Evolutionary conservation across 2,797 vertebrate genomes (phyloP), one percentile per base, ranked within the genome.

Genomic region (Mormyrus hasselquistii): DNA sequence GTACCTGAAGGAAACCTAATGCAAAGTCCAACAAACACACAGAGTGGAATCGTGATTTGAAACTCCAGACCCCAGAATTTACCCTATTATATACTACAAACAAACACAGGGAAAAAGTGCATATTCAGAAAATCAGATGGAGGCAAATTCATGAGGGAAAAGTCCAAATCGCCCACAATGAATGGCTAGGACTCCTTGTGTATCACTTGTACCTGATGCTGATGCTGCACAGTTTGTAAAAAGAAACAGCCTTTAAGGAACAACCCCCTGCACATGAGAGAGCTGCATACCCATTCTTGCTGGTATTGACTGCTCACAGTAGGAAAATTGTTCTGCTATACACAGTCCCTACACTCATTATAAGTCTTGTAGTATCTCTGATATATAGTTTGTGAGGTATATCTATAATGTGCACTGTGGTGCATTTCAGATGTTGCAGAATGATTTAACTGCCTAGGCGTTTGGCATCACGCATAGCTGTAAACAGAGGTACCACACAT

Each of bases 341-440:
- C 41, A 50, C 1, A 12, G 50, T 88, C 90, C 86, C 89, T 93
- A 91, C 82, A 84, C 50, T 84, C 47, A 84, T 44, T 79, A 79
- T 79, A 79, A 44, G 73, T 79, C 73, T 79, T 79, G 38, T 41
- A 38, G 38, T 79, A 44, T 79, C 34, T 44, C 14, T 44, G 73
- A 79, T 79, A 79, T 79, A 79, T 79, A 79, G 38, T 79, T 79
- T 79, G 73, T 29, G 16, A 79, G 73, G 73, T 44, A 79, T 79
- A 79, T 79, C 38, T 79, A 44, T 79, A 44, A 79, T 79, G 73
- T 79, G 16, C 38, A 79, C 16, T 79, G 73, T 44, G 73, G 73
- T 41, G 73, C 38, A 44, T 84, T 84, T 84, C 82, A 84, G 41
- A 84, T 84, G n/a, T 49, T 84, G 22, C 16, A 25, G 82, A 0